Percentiles rank a stretch among this genome's conserved stretches.
phyloP scores from a whole-genome alignment of 2,113 vertebrate species.

The Catharus bicknelli region DNA sequence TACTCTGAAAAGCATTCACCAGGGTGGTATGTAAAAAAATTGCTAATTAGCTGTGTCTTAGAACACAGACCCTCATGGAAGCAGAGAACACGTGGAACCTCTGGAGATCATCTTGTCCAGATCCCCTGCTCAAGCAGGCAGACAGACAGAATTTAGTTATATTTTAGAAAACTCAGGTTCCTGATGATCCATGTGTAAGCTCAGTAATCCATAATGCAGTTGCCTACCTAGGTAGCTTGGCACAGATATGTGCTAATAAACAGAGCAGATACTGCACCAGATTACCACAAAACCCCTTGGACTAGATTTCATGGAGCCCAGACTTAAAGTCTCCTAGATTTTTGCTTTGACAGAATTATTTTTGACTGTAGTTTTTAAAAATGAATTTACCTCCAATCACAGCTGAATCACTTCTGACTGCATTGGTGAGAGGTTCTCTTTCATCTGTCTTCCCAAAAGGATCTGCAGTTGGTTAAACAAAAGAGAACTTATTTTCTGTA shows the following conservation, averaged over 20 bases:
- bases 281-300: not conserved
- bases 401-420: conserved; percentile 86
- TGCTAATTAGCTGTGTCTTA: not conserved
- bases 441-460: conserved; percentile 86
- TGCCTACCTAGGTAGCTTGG: not conserved
- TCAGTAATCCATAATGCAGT: not conserved
- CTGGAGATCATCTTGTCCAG: not conserved
- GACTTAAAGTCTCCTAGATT: not conserved
- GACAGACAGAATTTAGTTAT: not conserved
- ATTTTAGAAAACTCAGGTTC: not conserved
- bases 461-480: conserved; percentile 75
- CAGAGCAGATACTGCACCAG: not conserved
- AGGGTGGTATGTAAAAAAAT: not conserved
- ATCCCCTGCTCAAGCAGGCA: not conserved
- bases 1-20: not conserved
- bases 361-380: not conserved
- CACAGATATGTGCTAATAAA: not conserved
- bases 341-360: not conserved
- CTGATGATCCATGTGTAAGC: fast-evolving
- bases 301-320: not conserved
- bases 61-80: not conserved
- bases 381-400: conserved; percentile 80
- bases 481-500: not conserved
- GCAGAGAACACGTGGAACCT: not conserved
- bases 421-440: conserved; percentile 79